These are phyloP conservation scores for Dasypogon diadema DNA, from an alignment of 2,888 invertebrate species.

Conservation along the genomic window DNA sequence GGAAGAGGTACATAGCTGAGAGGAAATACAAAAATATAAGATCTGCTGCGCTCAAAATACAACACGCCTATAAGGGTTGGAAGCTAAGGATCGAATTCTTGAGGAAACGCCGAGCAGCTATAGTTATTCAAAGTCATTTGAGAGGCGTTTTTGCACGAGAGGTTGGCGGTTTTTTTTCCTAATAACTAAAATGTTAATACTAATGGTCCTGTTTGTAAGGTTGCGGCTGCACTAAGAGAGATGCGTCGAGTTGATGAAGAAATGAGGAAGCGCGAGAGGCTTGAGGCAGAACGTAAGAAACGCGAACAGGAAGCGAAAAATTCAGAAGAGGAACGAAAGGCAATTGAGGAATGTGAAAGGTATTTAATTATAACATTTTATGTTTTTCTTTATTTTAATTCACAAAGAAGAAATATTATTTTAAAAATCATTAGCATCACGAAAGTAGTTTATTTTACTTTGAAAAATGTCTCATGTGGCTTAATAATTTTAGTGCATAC, in stretches of 20 bases:
- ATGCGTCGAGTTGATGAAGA: conserved; percentile 89
- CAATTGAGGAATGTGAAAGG: conserved; percentile 76
- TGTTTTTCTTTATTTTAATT: too few relatives aligned
- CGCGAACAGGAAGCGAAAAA: conserved; percentile 71
- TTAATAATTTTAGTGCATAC: conserved; percentile 3
- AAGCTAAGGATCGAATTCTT: conserved; percentile 84
- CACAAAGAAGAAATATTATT: not conserved
- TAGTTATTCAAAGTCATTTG: conserved; percentile 87
- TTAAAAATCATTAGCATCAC: too few relatives aligned
- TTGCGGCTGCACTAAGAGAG: conserved; percentile 86
- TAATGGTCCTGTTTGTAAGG: too few relatives aligned
- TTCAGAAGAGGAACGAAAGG: conserved; percentile 70
- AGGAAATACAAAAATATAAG: conserved; percentile 77
- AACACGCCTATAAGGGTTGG: conserved; percentile 89
- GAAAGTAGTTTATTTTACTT: too few relatives aligned
- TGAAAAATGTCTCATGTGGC: conserved; percentile 1
- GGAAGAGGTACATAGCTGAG: conserved; percentile 75
- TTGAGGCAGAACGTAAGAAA: conserved; percentile 78
- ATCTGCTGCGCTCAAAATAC: conserved; percentile 79
- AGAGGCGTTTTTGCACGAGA: conserved; percentile 92
- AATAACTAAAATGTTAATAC: too few relatives aligned
- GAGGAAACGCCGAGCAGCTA: conserved; percentile 82
- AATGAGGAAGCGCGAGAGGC: conserved; percentile 80
- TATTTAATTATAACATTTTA: conserved; percentile 60
- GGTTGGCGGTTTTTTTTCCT: conserved; percentile 68